Evolutionary conservation across 2,888 invertebrate species (phyloP).

Genomic region (Cryptus viduatorius): DNA sequence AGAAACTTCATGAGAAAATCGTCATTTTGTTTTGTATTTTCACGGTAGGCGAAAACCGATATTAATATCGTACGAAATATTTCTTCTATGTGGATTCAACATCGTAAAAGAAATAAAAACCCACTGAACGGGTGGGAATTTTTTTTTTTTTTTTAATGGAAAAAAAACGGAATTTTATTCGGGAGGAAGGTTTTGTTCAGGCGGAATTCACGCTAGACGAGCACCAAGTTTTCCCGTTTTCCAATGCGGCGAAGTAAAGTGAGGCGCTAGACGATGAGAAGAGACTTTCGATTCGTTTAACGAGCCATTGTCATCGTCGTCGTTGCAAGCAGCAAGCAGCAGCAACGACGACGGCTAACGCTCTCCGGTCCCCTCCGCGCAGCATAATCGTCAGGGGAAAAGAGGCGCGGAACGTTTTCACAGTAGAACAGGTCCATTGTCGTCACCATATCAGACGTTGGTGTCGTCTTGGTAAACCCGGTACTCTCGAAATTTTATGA

Average conservation of each 20-base stretch:
- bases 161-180: constrained; percentile 11
- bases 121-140: no score
- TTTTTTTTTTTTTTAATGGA: not conserved
- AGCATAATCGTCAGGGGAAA: constrained; percentile 15
- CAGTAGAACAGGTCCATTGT: constrained; percentile 64
- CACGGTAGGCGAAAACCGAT: not conserved
- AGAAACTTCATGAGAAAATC: constrained; percentile 23
- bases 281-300: constrained; percentile 64
- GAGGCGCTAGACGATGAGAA: constrained; percentile 26
- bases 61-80: constrained; percentile 1
- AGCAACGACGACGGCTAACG: constrained; percentile 19
- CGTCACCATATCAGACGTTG: constrained; percentile 54
- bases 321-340: constrained; percentile 31
- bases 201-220: constrained; percentile 10
- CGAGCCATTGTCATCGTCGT: constrained; percentile 61
- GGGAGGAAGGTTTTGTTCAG: constrained; percentile 9
- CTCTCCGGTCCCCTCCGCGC: not conserved
- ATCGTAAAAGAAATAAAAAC: no score
- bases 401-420: constrained; percentile 56
- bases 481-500: constrained; percentile 72
- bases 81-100: not conserved
- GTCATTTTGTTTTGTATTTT: constrained; percentile 21
- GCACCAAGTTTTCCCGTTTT: constrained; percentile 4
- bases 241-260: not conserved
- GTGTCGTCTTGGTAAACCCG: constrained; percentile 55